Percentiles rank a stretch among this genome's conserved stretches.
Conservation (phyloP, 2,113 vertebrate genomes). For the Piprites chloris region DNA sequence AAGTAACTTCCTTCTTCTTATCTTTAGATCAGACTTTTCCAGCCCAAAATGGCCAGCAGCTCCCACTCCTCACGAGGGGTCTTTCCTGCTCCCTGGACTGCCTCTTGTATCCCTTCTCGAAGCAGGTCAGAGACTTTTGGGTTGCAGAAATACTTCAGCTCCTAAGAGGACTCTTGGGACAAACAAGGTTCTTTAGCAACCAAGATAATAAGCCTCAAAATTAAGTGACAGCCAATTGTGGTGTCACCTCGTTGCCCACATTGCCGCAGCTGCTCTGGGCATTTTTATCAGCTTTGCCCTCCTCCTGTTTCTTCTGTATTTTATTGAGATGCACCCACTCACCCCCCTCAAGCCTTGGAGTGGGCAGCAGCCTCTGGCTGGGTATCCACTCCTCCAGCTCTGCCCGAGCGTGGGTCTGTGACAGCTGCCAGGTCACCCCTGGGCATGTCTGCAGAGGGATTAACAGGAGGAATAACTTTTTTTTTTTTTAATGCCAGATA, state of each 20-base stretch:
- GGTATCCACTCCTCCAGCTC: not conserved
- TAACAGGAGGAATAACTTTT: not conserved
- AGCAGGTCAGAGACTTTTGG: not conserved
- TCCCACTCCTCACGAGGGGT: not conserved
- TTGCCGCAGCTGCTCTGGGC: not conserved
- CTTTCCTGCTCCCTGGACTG: not conserved
- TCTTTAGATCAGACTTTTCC: not conserved
- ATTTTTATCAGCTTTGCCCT: constrained; percentile 21
- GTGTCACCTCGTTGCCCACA: constrained; percentile 3
- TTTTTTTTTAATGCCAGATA: not conserved
- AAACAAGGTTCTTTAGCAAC: not conserved
- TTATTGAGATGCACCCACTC: not conserved
- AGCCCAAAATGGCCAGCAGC: not conserved
- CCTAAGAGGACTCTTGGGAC: not conserved
- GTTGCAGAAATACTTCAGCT: not conserved
- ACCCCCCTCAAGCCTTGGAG: not conserved
- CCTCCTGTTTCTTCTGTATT: not conserved
- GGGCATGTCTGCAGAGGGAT: not conserved
- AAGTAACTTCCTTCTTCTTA: not conserved
- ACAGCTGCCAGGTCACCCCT: not conserved
- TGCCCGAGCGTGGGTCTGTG: not conserved
- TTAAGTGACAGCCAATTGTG: not conserved
- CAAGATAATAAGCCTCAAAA: not conserved
- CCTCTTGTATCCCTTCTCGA: not conserved
- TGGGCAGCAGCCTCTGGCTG: not conserved